Percentiles rank a stretch among this genome's conserved stretches.
These are phyloP conservation scores for Antheraea mylitta DNA, from an alignment of 1,140 invertebrate genomes.

Conservation along the genomic window DNA sequence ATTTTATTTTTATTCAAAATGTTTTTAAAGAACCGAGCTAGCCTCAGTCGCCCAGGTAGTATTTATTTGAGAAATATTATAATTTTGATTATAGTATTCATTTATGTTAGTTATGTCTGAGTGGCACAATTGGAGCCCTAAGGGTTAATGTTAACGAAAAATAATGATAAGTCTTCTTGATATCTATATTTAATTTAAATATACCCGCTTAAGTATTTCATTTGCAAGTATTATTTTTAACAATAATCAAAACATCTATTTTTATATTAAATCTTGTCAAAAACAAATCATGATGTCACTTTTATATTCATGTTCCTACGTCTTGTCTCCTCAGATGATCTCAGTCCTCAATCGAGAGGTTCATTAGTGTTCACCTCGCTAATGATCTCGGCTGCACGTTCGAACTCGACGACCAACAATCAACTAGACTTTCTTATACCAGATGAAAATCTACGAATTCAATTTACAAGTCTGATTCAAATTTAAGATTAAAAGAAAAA, in stretches of 20 bases:
- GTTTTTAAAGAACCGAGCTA: too few relatives aligned
- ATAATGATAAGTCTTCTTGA: too few relatives aligned
- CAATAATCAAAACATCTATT: not conserved
- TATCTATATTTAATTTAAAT: too few relatives aligned
- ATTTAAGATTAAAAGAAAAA: not conserved
- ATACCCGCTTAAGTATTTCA: not conserved
- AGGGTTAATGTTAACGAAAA: too few relatives aligned
- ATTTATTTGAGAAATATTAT: too few relatives aligned
- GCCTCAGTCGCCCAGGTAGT: too few relatives aligned
- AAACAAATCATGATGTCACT: slow-evolving; percentile 22
- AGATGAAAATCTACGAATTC: slow-evolving; percentile 15
- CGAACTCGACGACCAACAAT: slow-evolving; percentile 23
- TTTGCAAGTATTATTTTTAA: not conserved
- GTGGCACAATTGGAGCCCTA: too few relatives aligned
- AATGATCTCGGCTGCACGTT: slow-evolving; percentile 49
- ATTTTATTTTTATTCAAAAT: too few relatives aligned
- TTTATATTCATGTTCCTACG: slow-evolving; percentile 25
- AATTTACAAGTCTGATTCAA: not conserved
- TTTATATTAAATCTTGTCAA: not conserved
- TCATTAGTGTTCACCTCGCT: slow-evolving; percentile 66
- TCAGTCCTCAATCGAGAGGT: slow-evolving; percentile 53
- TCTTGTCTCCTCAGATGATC: slow-evolving; percentile 47
- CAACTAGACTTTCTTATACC: slow-evolving; percentile 21
- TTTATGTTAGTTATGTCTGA: too few relatives aligned
- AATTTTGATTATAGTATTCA: too few relatives aligned